Evolutionary conservation across 2,888 invertebrate species (phyloP).

Genomic region (Oxyteleia sp.): DNA sequence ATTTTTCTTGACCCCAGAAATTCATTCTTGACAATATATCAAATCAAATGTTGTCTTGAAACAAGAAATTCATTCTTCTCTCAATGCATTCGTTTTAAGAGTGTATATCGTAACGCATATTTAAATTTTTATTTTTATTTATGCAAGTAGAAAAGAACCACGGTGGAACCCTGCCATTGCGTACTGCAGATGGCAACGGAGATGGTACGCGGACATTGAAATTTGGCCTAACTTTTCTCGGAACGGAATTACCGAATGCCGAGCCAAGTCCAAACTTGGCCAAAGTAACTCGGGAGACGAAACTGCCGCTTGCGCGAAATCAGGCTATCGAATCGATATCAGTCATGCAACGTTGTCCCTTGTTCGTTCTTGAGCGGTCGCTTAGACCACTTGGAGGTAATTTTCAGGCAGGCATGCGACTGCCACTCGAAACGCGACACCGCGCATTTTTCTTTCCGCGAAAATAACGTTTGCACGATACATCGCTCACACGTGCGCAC

Average conservation of each 20-base stretch:
- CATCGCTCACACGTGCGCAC: slow-evolving; percentile 18
- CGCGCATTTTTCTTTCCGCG: slow-evolving; percentile 64
- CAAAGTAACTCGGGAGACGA: slow-evolving; percentile 79
- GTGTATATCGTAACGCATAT: too few relatives aligned
- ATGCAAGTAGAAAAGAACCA: not conserved
- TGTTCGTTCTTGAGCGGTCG: slow-evolving; percentile 79
- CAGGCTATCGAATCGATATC: slow-evolving; percentile 85
- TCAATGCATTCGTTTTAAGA: too few relatives aligned
- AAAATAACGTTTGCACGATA: slow-evolving; percentile 65
- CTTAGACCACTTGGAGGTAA: slow-evolving; percentile 84
- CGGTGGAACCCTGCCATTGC: slow-evolving; percentile 10
- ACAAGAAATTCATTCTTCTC: too few relatives aligned
- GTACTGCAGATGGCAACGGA: slow-evolving; percentile 19
- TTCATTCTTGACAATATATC: too few relatives aligned
- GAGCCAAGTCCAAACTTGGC: slow-evolving; percentile 77
- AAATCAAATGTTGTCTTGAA: too few relatives aligned
- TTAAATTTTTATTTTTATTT: slow-evolving; percentile 7
- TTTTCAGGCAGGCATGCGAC: slow-evolving; percentile 85
- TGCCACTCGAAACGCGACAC: slow-evolving; percentile 81
- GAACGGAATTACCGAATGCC: slow-evolving; percentile 47
- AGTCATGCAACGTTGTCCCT: slow-evolving; percentile 82
- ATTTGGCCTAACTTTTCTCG: slow-evolving; percentile 38
- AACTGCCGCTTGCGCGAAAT: slow-evolving; percentile 82
- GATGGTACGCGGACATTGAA: slow-evolving; percentile 21
- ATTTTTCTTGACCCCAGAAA: too few relatives aligned